phyloP scores from a whole-genome alignment of 2,113 vertebrate genomes.

The Otolemur garnettii region DNA sequence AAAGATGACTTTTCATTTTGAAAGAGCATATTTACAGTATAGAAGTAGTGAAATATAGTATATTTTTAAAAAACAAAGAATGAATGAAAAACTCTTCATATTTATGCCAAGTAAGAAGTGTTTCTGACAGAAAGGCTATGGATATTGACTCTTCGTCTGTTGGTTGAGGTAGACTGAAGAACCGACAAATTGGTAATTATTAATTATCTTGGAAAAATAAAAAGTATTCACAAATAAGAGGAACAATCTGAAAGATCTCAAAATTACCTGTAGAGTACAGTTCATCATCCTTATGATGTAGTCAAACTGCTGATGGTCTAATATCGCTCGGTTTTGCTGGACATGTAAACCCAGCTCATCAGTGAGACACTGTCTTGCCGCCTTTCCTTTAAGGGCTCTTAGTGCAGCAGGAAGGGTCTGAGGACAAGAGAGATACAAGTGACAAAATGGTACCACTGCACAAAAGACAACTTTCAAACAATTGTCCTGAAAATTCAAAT shows the following conservation, averaged over 20 bases:
- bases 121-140: constrained; percentile 23
- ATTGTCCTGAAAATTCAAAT: constrained; percentile 14
- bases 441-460: constrained; percentile 11
- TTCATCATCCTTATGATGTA: constrained; percentile 98
- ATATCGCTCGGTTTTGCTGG: constrained; percentile 96
- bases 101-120: not conserved
- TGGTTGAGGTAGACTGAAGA: not conserved
- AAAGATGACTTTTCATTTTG: constrained; percentile 53
- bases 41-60: constrained; percentile 57
- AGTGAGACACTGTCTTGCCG: constrained; percentile 96
- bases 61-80: constrained; percentile 35
- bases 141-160: constrained; percentile 38
- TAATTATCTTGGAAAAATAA: constrained; percentile 9
- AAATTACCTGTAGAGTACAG: constrained; percentile 96
- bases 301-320: constrained; percentile 99
- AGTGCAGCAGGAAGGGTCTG: constrained; percentile 96
- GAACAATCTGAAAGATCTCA: constrained; percentile 17
- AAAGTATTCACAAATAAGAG: constrained; percentile 32
- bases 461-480: not conserved
- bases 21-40: constrained; percentile 21
- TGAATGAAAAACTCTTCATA: constrained; percentile 35
- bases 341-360: constrained; percentile 95
- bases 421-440: constrained; percentile 64
- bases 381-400: constrained; percentile 96
- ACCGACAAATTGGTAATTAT: not conserved